phyloP scores from a whole-genome alignment of 2,888 invertebrate species.

The Drosophila hamatofila region DNA sequence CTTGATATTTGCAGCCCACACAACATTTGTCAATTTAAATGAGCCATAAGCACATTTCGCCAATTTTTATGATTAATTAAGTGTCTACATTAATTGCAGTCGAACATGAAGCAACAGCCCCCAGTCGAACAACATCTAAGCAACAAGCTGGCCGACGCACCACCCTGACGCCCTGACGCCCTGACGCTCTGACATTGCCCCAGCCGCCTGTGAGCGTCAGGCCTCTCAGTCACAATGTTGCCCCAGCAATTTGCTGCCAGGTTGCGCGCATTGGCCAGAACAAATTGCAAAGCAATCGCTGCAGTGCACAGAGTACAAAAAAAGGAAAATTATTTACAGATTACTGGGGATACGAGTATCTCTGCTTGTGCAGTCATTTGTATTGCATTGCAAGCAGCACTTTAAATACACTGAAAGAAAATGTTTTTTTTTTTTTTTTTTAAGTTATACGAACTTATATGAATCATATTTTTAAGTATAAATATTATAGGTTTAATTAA shows the following conservation, averaged over 20 bases:
- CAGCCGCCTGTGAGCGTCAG: neutral
- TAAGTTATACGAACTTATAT: too few relatives aligned
- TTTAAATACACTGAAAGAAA: constrained; percentile 2
- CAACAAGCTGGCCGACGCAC: constrained; percentile 18
- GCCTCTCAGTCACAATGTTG: constrained; percentile 21
- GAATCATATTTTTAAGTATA: neutral
- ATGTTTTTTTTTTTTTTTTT: too few relatives aligned
- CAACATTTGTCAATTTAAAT: constrained; percentile 79
- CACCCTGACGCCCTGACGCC: too few relatives aligned
- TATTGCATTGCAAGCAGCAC: neutral
- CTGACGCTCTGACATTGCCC: too few relatives aligned
- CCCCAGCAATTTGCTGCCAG: constrained; percentile 75
- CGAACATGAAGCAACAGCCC: constrained; percentile 67
- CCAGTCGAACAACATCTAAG: constrained; percentile 48
- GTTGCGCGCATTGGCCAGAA: constrained; percentile 55
- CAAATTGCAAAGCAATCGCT: constrained; percentile 76
- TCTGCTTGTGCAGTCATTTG: neutral
- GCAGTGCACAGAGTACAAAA: neutral
- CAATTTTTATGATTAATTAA: constrained; percentile 80
- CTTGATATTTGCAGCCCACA: constrained; percentile 69
- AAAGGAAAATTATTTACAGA: constrained; percentile 29
- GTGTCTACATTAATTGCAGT: constrained; percentile 79
- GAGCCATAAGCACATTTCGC: constrained; percentile 77
- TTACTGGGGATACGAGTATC: constrained; percentile 1
- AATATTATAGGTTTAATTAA: neutral